A percentile compares a stretch with the other conserved stretches of the same genome.
Evolutionary conservation across 2,797 vertebrate genomes (phyloP).

Genomic region (Dromococcyx pavoninus): DNA sequence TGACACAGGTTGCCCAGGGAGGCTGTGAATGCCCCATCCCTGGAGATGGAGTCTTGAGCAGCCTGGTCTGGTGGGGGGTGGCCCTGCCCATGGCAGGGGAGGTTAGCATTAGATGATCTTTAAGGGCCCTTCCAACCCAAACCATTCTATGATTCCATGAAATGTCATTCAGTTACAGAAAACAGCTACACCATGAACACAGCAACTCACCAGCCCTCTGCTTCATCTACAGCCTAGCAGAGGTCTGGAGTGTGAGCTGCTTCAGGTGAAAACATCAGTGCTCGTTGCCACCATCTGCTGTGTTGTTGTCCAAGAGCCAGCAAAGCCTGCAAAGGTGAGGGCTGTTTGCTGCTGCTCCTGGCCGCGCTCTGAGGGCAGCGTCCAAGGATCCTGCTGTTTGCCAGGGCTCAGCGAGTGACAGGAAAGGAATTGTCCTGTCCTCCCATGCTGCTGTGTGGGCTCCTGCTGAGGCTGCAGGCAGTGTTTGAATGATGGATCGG

Average conservation of each 20-base stretch:
- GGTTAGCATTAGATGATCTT: too few species aligned
- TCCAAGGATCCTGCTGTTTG: background rate
- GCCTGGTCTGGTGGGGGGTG: too few species aligned
- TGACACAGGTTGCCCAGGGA: too few species aligned
- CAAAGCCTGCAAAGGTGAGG: background rate
- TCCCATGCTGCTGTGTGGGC: background rate
- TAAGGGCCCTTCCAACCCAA: too few species aligned
- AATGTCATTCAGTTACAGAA: background rate
- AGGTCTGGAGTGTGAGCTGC: background rate
- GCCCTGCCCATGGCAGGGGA: too few species aligned
- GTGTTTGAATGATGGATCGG: accelerated
- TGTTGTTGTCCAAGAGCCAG: background rate
- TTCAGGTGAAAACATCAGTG: background rate
- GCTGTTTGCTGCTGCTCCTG: background rate
- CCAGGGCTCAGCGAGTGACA: background rate
- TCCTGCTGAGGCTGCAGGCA: too few species aligned
- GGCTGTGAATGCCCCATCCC: too few species aligned
- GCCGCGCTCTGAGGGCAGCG: background rate
- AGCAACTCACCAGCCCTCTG: background rate
- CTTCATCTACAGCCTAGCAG: background rate
- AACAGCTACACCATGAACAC: background rate
- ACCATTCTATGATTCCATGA: too few species aligned
- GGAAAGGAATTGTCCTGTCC: background rate
- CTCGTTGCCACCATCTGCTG: background rate
- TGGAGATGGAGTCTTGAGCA: too few species aligned